These are phyloP conservation scores for Accipiter virgatus DNA, from an alignment of 2,113 vertebrate genomes.

Conservation along the genomic window DNA sequence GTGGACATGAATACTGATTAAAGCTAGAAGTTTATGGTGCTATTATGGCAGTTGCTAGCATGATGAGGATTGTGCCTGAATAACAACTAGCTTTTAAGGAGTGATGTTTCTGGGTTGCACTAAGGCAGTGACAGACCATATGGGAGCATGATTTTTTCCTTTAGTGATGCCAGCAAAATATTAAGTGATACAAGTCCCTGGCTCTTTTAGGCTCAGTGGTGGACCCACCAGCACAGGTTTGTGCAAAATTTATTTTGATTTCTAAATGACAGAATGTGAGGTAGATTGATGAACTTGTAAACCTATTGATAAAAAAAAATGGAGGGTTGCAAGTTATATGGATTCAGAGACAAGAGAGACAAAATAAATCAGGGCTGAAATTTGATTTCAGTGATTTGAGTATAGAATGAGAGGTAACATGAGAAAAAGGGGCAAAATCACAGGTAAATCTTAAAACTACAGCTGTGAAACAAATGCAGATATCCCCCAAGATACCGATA, in stretches of 20 bases:
- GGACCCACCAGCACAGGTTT: neutral
- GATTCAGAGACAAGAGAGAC: neutral
- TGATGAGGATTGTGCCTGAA: neutral
- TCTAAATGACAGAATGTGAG: neutral
- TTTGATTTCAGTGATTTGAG: neutral
- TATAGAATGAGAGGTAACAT: neutral
- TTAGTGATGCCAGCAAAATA: neutral
- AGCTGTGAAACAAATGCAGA: neutral
- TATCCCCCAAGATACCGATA: neutral
- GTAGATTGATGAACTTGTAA: neutral
- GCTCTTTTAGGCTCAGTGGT: neutral
- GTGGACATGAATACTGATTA: neutral
- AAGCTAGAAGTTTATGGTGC: neutral
- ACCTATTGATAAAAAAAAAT: neutral
- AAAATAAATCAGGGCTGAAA: neutral
- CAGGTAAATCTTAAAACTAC: neutral
- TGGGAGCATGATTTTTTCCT: neutral
- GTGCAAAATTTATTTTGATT: neutral
- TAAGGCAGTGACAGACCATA: neutral
- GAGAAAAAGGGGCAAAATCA: neutral
- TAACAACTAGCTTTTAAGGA: neutral
- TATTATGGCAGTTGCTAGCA: neutral
- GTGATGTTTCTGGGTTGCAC: neutral
- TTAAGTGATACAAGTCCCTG: neutral
- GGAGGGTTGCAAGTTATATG: neutral